These are phyloP conservation scores for Aotus griseimembra DNA, from an alignment of 2,797 vertebrate species.

Conservation along the genomic window DNA sequence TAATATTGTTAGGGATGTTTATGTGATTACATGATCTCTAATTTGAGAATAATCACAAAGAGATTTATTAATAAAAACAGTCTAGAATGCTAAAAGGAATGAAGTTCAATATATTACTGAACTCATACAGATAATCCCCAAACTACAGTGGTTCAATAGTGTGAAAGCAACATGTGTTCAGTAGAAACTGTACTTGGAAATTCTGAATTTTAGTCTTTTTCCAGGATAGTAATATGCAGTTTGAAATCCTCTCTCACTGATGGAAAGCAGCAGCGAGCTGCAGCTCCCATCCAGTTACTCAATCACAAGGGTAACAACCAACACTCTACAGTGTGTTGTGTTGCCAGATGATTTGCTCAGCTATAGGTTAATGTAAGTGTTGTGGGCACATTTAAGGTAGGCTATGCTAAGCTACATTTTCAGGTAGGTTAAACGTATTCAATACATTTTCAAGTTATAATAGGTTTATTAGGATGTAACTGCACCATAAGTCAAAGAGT, in stretches of 20 bases:
- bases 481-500: not conserved
- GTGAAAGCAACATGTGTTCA: not conserved
- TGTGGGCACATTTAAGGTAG: not conserved
- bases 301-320: not conserved
- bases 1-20: not conserved
- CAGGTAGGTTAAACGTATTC: not conserved
- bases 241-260: not conserved
- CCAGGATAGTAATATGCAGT: not conserved
- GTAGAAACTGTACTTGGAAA: not conserved
- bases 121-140: not conserved
- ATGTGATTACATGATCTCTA: not conserved
- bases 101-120: not conserved
- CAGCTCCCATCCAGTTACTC: not conserved
- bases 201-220: not conserved
- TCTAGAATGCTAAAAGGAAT: slow-evolving; percentile 8
- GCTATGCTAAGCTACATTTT: not conserved
- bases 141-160: not conserved
- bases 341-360: not conserved
- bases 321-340: not conserved
- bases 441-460: not conserved
- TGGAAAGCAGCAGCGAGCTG: not conserved
- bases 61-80: not conserved
- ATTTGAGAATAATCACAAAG: not conserved
- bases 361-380: not conserved
- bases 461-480: not conserved